Evolutionary conservation across 2,888 invertebrate genomes (phyloP).

Genomic region (Mystacides longicornis): DNA sequence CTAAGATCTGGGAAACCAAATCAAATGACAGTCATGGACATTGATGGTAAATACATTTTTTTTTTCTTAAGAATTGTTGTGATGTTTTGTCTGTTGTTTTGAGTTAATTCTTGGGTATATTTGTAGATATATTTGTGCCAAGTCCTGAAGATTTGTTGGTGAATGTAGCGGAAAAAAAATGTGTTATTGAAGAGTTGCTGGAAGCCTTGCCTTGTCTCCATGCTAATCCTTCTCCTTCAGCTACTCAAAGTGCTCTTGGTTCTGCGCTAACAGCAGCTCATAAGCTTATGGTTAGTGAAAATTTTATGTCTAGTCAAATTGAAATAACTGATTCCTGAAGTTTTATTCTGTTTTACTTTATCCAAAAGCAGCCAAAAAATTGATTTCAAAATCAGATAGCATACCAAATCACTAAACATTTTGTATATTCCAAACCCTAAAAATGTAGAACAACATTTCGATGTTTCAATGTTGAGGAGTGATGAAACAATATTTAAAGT

Average conservation of each 20-base stretch:
- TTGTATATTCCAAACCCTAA: no score
- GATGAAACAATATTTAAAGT: no score
- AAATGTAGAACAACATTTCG: no score
- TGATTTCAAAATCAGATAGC: no score
- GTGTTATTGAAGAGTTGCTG: conserved; percentile 67
- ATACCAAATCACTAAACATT: no score
- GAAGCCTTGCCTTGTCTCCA: conserved; percentile 72
- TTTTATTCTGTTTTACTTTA: no score
- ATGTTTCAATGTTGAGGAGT: no score
- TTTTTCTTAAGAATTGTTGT: not conserved
- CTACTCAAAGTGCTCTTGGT: conserved; percentile 80
- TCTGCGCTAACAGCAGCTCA: conserved; percentile 88
- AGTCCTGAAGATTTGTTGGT: conserved; percentile 89
- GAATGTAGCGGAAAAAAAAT: conserved; percentile 79
- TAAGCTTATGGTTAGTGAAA: conserved; percentile 68
- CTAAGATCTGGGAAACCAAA: conserved; percentile 77
- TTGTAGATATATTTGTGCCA: conserved; percentile 85
- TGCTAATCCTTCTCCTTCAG: conserved; percentile 51
- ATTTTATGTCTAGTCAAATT: no score
- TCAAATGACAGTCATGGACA: conserved; percentile 84
- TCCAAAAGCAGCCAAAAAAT: no score
- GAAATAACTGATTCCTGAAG: no score
- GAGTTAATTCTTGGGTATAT: not conserved
- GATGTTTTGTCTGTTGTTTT: no score
- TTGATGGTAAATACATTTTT: conserved; percentile 60